Conservation (phyloP, 2,888 invertebrate genomes). For the Rotaria magnacalcarata region DNA sequence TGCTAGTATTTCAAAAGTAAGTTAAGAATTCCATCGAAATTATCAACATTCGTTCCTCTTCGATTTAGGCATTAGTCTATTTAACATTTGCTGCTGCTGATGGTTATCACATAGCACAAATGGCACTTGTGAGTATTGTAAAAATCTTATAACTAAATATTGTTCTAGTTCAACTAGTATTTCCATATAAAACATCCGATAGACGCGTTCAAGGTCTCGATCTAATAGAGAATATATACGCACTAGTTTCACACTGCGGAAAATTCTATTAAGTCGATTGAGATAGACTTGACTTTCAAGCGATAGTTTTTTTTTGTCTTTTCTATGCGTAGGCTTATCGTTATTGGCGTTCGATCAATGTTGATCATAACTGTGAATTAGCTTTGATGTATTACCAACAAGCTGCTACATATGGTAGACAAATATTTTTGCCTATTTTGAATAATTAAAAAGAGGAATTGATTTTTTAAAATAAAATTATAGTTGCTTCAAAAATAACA, state of each 20-base stretch:
- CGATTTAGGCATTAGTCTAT: constrained; percentile 69
- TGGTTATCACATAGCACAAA: constrained; percentile 85
- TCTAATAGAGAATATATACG: no score
- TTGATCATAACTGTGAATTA: constrained; percentile 80
- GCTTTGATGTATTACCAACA: constrained; percentile 83
- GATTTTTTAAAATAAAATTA: constrained; percentile 52
- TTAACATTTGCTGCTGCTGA: constrained; percentile 85
- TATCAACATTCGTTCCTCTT: not conserved
- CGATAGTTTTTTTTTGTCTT: not conserved
- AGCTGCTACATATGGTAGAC: constrained; percentile 67
- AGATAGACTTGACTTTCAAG: no score
- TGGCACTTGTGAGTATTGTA: constrained; percentile 71
- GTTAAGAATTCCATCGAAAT: not conserved
- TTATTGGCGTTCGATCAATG: constrained; percentile 82
- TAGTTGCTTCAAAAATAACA: constrained; percentile 64
- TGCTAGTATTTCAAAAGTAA: constrained; percentile 19
- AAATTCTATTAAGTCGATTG: no score
- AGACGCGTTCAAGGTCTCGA: no score
- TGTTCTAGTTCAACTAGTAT: no score
- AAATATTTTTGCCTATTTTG: not conserved
- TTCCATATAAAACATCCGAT: no score
- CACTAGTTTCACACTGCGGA: no score
- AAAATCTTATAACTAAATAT: not conserved
- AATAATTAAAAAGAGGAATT: not conserved
- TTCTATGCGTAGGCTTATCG: constrained; percentile 67